Evolutionary conservation across 2,888 invertebrate genomes (phyloP), one percentile per base, ranked within the genome.

Genomic region (Ypsolopha scabrella): DNA sequence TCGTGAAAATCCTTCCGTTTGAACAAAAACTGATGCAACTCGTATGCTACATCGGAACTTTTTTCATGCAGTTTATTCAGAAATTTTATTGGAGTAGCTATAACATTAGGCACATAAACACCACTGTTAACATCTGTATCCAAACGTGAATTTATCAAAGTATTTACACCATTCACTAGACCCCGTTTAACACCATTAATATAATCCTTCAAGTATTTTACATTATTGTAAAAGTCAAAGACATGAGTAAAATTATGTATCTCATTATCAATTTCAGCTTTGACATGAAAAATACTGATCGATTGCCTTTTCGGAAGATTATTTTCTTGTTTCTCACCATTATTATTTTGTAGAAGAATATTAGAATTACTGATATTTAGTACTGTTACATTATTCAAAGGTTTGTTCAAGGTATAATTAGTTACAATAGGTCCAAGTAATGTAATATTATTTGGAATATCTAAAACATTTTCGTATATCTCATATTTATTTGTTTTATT

Each of bases 401-500:
- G 71, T 54, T 45, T 60, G 0, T 47, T 36, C 6, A 67, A 47
- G 3, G 64, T 65, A 41, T 62, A 77, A 37, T 70, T 70, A 2
- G 65, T 38, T 1, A 70, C 13, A 1, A 79, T 62, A 1, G 75
- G 71, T 3, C 63, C 65, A 11, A 51, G 48, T 52, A 53, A 48
- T 1, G 62, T 62, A 13, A 65, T 62, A 3, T 66, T 57, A 48
- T 80, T 72, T 1, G 80, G 80, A 39, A 79, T 57, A 47, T 82
- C 82, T 2, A 63, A 55, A 1, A 80, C 59, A 6, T 67, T 62
- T 61, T 82, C 82, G 33, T 73, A 73, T 0, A 82, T 77, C 67
- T 79, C 64, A 38, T 82, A 82, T 1, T 43, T 50, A 6, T 36
- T 11, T 0, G 11, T 9, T 45, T 6, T 13, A 11, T 47, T 47